phyloP scores from a whole-genome alignment of 2,113 vertebrate genomes.

The Acanthisitta chloris region DNA sequence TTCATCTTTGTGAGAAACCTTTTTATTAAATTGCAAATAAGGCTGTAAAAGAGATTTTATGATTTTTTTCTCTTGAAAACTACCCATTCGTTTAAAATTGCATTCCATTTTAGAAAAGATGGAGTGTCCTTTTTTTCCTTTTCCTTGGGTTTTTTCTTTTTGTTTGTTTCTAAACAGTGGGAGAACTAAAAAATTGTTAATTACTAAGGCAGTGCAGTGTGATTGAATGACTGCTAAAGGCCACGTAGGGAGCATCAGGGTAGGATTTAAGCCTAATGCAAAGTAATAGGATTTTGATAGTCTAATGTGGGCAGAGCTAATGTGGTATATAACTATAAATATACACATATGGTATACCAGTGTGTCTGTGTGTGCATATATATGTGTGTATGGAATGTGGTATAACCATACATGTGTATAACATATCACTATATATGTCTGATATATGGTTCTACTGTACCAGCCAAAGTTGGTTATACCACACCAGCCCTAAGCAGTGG shows the following conservation, averaged over 20 bases:
- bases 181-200: not conserved
- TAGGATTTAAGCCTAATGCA: not conserved
- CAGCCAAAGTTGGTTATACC: not conserved
- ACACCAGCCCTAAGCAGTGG: too few relatives aligned
- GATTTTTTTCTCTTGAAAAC: not conserved
- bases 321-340: not conserved
- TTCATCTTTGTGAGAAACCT: not conserved
- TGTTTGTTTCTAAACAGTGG: not conserved
- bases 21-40: not conserved
- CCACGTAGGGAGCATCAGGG: not conserved
- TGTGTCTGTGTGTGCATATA: not conserved
- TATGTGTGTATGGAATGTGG: too few relatives aligned
- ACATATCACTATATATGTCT: accelerated
- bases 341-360: not conserved
- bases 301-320: not conserved
- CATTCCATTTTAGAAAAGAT: not conserved
- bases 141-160: not conserved
- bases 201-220: not conserved
- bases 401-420: too few relatives aligned
- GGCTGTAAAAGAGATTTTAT: not conserved
- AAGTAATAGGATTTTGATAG: not conserved
- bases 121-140: accelerated
- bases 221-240: not conserved
- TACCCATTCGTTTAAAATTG: not conserved
- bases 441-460: too few relatives aligned